Percentiles rank a stretch among this genome's conserved stretches.
Evolutionary conservation across 1,140 invertebrate genomes (phyloP).

Genomic region (Zaprionus africanus): DNA sequence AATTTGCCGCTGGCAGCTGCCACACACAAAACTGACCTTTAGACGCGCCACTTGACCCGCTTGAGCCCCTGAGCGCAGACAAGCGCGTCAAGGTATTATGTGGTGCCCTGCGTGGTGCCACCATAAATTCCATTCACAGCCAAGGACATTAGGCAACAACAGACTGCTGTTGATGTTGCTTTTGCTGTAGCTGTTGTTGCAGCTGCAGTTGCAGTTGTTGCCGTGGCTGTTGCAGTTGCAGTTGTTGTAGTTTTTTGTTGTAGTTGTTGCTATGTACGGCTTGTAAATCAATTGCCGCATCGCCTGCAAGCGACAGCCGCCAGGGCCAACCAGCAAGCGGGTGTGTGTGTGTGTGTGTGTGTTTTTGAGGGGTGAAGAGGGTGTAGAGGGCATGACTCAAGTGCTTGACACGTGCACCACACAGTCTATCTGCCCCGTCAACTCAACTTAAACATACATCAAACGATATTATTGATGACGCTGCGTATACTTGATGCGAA

Average conservation of each 20-base stretch:
- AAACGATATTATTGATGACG: background rate
- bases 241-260: constrained; percentile 15
- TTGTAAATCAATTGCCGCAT: constrained; percentile 76
- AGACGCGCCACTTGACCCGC: constrained; percentile 65
- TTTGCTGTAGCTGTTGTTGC: background rate
- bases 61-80: constrained; percentile 47
- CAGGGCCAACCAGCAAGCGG: constrained; percentile 49
- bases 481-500: constrained; percentile 52
- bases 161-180: background rate
- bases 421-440: background rate
- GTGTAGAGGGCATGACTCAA: constrained; percentile 33
- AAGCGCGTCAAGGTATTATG: constrained; percentile 56
- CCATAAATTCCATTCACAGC: constrained; percentile 64
- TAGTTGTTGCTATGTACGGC: constrained; percentile 48
- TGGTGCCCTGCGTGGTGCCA: constrained; percentile 18
- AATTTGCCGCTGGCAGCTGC: constrained; percentile 48
- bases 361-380: constrained; percentile 10
- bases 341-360: constrained; percentile 16
- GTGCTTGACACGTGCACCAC: background rate
- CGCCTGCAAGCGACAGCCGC: constrained; percentile 59
- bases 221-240: constrained; percentile 1
- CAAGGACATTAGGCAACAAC: constrained; percentile 58
- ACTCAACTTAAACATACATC: background rate
- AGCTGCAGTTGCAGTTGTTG: background rate
- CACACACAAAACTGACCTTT: constrained; percentile 65